phyloP scores from a whole-genome alignment of 2,888 invertebrate genomes.

The Lepidocyrtinus sp. region DNA sequence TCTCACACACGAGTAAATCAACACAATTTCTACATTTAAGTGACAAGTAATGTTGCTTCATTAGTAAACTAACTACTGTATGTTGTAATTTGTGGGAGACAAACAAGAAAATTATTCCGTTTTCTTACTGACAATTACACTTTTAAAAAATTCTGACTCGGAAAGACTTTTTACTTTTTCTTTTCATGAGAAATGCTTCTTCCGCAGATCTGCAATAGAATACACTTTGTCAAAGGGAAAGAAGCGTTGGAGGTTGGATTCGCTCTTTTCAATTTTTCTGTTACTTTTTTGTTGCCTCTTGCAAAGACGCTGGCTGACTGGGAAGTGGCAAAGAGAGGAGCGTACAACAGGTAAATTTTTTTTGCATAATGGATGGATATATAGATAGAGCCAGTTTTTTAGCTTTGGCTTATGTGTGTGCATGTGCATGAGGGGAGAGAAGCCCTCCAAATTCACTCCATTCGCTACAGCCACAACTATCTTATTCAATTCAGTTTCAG shows the following conservation, averaged over 20 bases:
- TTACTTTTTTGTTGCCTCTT: not conserved
- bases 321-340: not conserved
- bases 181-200: not conserved
- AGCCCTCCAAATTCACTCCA: not conserved
- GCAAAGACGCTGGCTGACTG: slow-evolving; percentile 37
- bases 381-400: not conserved
- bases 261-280: not conserved
- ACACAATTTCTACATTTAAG: too few relatives aligned
- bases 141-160: too few relatives aligned
- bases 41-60: too few relatives aligned
- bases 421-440: not conserved
- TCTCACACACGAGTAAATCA: too few relatives aligned
- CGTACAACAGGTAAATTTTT: slow-evolving; percentile 56
- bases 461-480: not conserved
- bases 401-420: not conserved
- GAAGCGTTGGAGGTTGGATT: too few relatives aligned
- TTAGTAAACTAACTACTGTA: too few relatives aligned
- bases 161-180: not conserved
- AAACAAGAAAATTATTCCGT: not conserved
- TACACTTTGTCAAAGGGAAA: too few relatives aligned
- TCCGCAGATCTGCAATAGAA: too few relatives aligned
- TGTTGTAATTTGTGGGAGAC: not conserved
- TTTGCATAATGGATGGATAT: slow-evolving; percentile 37
- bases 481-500: not conserved
- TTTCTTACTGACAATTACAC: too few relatives aligned